Percentiles rank a stretch among this genome's conserved stretches.
Conservation (phyloP, 2,797 vertebrate species). For the Varecia variegata region DNA sequence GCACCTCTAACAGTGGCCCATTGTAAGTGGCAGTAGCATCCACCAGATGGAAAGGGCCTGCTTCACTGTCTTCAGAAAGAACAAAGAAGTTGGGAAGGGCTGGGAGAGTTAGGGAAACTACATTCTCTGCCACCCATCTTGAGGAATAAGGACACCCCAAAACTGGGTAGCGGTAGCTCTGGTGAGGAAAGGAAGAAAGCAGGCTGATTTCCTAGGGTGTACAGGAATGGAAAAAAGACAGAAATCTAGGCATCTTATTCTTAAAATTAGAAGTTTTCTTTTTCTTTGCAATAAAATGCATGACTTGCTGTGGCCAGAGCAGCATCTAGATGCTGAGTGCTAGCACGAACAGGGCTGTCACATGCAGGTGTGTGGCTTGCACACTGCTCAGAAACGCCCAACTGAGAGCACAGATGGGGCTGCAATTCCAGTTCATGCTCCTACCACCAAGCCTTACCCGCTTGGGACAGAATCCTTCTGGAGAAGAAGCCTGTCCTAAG, state of each 20-base stretch:
- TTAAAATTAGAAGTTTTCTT: not conserved
- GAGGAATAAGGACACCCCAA: not conserved
- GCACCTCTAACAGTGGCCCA: not conserved
- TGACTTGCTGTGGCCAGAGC: not conserved
- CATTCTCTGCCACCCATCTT: not conserved
- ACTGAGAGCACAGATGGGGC: not conserved
- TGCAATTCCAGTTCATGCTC: accelerated
- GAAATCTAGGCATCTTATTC: not conserved
- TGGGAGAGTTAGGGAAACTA: not conserved
- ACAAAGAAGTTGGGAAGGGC: not conserved
- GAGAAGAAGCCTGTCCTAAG: not conserved
- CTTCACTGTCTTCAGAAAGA: not conserved
- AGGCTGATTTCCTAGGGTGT: not conserved
- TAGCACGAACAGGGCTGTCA: not conserved
- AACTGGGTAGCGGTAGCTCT: not conserved
- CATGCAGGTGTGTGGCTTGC: not conserved
- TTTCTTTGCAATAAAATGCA: not conserved
- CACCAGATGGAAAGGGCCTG: not conserved
- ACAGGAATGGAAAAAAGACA: not conserved
- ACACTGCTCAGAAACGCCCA: not conserved
- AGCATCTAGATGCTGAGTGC: not conserved
- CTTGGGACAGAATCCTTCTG: not conserved
- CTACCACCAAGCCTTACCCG: not conserved
- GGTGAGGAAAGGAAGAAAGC: not conserved
- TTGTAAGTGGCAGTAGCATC: not conserved